phyloP scores from a whole-genome alignment of 2,113 vertebrate species.

The Cepphus grylle region DNA sequence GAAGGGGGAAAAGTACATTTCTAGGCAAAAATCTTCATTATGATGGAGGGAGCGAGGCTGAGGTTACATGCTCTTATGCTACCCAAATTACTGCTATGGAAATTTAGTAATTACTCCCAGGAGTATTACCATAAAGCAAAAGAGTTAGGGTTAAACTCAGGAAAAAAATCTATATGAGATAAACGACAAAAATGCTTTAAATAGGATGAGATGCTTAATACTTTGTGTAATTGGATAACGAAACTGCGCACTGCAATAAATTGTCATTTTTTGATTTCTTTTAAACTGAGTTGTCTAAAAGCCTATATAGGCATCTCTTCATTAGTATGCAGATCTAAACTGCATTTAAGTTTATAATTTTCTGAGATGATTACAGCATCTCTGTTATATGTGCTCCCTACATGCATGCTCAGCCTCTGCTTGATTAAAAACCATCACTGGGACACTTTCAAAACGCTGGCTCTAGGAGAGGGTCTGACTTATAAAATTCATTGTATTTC shows the following conservation, averaged over 20 bases:
- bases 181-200: not conserved
- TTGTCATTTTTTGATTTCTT: not conserved
- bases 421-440: not conserved
- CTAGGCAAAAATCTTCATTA: not conserved
- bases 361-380: not conserved
- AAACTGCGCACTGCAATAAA: not conserved
- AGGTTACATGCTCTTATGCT: not conserved
- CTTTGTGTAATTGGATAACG: not conserved
- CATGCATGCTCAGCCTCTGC: not conserved
- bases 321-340: not conserved
- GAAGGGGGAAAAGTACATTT: not conserved
- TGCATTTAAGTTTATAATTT: not conserved
- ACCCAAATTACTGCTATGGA: not conserved
- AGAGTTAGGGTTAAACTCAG: not conserved
- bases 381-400: not conserved
- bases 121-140: not conserved
- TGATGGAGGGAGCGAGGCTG: not conserved
- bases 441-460: not conserved
- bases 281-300: not conserved
- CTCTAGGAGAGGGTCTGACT: not conserved
- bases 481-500: not conserved
- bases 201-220: not conserved
- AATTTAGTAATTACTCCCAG: not conserved
- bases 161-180: not conserved
- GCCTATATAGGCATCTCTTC: not conserved